Base-by-base conservation (phyloP, 2,797 vertebrate species). In the Hydrolagus colliei region DNA sequence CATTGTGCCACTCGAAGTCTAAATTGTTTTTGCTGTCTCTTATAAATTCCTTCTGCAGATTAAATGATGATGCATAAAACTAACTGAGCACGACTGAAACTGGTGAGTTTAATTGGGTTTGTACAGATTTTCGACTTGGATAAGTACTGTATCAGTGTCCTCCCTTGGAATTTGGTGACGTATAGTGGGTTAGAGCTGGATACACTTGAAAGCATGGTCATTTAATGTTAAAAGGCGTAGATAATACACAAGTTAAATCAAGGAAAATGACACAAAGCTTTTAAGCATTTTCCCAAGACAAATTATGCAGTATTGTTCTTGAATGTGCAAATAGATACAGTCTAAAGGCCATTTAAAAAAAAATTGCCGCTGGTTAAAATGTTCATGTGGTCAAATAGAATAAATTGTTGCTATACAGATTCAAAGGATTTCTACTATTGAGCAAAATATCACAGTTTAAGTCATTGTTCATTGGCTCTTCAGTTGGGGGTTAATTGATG, bases 241-340 rank as follows among this genome's bases (percentile, higher is more conserved):
- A 94, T 93, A 94, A 95, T 93, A 95, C 93, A 94, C 72, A 93
- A 92, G 93, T 94, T 94, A 94, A 93, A 85, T 92, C 90, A 90
- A 92, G 92, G 93, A 94, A 93, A 92, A 94, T 93, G 93, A 93
- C 94, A 92, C 91, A 93, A 94, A 93, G 93, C 93, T 94, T 94
- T 95, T 94, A 95, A 94, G 93, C 90, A 89, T 91, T 89, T 91
- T 93, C 93, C 91, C 92, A 92, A 93, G 93, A 93, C 89, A 86
- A 92, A 94, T 93, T 87, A 90, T 89, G 88, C 92, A 92, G 93
- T 92, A 91, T 92, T 93, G 92, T 92, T 92, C 93, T 91, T 90
- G 91, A 90, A 89, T 90, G 90, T 0, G 89, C 91, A 90, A 90
- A 88, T 86, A 89, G 88, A 91, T 91, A 86, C 91, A 88, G 87